Evolutionary conservation across 2,888 invertebrate genomes (phyloP).

Genomic region (Microplitis manilae): DNA sequence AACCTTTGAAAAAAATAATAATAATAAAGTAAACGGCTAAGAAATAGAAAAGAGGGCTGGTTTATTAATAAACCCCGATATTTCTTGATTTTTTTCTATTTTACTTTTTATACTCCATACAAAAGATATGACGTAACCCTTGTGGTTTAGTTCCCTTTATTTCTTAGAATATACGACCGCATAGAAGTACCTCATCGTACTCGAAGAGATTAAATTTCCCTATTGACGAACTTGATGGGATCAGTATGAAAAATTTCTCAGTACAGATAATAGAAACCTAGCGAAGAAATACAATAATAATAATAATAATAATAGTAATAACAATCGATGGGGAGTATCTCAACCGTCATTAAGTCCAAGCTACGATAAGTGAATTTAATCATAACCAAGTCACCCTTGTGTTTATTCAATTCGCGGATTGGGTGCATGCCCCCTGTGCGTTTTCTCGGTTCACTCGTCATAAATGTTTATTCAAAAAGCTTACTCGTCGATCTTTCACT

Average conservation of each 20-base stretch:
- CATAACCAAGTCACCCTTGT: constrained; percentile 36
- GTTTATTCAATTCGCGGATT: constrained; percentile 44
- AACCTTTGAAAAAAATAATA: no score
- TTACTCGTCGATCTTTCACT: constrained; percentile 27
- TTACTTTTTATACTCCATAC: not conserved
- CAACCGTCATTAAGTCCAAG: constrained; percentile 35
- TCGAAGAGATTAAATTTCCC: constrained; percentile 33
- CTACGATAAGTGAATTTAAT: constrained; percentile 39
- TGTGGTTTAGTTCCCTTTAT: not conserved
- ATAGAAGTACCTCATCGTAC: not conserved
- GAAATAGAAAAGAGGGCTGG: no score
- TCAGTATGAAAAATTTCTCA: constrained; percentile 28
- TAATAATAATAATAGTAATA: constrained; percentile 13
- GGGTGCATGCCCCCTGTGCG: constrained; percentile 12
- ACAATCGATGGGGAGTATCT: constrained; percentile 22
- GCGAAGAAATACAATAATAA: not conserved
- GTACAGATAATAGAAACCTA: constrained; percentile 28
- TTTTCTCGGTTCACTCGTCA: constrained; percentile 38
- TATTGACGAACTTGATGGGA: constrained; percentile 31
- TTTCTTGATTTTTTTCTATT: not conserved
- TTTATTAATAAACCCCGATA: not conserved
- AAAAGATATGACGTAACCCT: not conserved
- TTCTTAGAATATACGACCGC: not conserved
- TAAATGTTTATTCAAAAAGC: constrained; percentile 42
- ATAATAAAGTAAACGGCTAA: no score